Evolutionary conservation across 1,140 invertebrate species (phyloP), one percentile per base, ranked within the genome.

Genomic region (Teleogryllus occipitalis): DNA sequence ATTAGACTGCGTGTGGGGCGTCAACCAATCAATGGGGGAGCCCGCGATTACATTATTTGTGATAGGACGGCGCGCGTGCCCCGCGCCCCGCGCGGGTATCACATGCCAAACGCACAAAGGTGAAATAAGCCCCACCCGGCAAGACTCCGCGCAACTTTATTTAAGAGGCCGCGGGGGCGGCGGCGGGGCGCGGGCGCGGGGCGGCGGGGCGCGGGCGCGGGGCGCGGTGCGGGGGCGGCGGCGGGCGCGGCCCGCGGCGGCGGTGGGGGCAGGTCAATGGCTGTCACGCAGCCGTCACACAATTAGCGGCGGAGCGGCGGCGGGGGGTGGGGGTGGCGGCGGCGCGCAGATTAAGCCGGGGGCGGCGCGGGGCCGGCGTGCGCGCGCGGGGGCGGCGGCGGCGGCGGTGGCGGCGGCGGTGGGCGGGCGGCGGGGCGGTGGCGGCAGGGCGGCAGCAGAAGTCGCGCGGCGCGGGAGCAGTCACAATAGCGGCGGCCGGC

Each of bases 21-120:
- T 74, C 78, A 76, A 76, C 80, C 80, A 81, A 81, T 81, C 80
- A 81, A 81, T 78, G 80, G 77, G 8, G 72, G 75, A 78, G 72
- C 54, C 75, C 54, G 75, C 18, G 79, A 65, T 54, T 49, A 76
- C 65, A 80, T 80, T 80, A 80, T 80, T 47, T 80, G 74, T 80
- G 79, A 80, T 80, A 80, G 79, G 79, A 76, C 72, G 73, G 54
- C 15, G 12, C 47, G 76, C 14, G 14, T 21, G 6, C 54, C 54
- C 49, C 49, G 49, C 54, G 54, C 54, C 54, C 54, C 8, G 76
- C 46, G 47, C 21, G 47, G 47, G 21, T 48, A 49, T 77, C 76
- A 77, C 76, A 54, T 48, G 18, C 18, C 76, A 77, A 47, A 77
- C 76, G 21, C 22, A 77, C 76, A 77, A 77, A 77, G 76, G 48